These are phyloP conservation scores for Drosophila infuscata DNA, from an alignment of 2,888 invertebrate species.

Conservation along the genomic window DNA sequence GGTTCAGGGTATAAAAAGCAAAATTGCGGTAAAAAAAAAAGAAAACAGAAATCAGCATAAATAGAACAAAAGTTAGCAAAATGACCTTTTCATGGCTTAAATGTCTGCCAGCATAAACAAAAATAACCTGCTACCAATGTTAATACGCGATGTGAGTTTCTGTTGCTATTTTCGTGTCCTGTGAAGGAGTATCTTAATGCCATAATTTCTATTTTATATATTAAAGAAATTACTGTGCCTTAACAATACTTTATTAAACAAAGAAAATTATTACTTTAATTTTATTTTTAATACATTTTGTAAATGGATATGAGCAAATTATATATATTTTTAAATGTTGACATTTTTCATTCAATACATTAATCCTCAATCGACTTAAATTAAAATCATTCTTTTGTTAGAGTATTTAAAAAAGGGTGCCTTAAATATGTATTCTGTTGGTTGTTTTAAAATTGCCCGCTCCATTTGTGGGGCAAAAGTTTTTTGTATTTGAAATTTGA, in stretches of 20 bases:
- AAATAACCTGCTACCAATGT: slow-evolving; percentile 20
- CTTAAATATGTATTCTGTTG: not conserved
- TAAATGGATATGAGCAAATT: rapidly evolving
- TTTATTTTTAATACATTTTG: not conserved
- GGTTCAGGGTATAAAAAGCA: no score
- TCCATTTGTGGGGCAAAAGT: slow-evolving; percentile 53
- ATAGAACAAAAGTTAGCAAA: slow-evolving; percentile 73
- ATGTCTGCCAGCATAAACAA: slow-evolving; percentile 65
- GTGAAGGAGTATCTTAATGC: not conserved
- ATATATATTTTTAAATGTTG: not conserved
- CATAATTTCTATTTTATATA: not conserved
- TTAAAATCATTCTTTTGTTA: not conserved
- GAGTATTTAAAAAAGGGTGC: slow-evolving; percentile 8
- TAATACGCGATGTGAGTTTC: slow-evolving; percentile 26
- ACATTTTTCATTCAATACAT: not conserved
- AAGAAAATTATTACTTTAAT: not conserved
- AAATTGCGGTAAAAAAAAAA: slow-evolving; percentile 28
- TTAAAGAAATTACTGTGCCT: not conserved
- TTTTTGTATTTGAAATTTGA: slow-evolving; percentile 71
- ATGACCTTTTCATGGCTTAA: slow-evolving; percentile 80
- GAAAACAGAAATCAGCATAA: slow-evolving; percentile 53
- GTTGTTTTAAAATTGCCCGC: slow-evolving; percentile 63
- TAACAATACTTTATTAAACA: not conserved
- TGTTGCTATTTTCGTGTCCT: slow-evolving; percentile 6
- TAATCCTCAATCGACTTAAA: not conserved